Conservation (phyloP, 2,797 vertebrate species). For the Poecilia wingei region DNA sequence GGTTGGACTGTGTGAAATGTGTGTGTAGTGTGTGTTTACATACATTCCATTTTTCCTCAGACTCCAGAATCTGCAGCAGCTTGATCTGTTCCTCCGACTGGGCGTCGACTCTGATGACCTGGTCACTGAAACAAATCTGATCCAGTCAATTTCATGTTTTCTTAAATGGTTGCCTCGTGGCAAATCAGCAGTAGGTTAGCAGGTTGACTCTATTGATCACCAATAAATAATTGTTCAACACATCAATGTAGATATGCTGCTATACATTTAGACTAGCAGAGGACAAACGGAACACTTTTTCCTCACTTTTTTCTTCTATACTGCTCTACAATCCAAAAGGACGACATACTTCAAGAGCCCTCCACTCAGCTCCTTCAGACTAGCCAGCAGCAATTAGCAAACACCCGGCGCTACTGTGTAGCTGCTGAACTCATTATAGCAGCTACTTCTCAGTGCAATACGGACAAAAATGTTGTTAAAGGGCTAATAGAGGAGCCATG, state of each 20-base stretch:
- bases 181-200: too few relatives aligned
- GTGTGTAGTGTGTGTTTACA: slow-evolving; percentile 8
- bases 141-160: neutral
- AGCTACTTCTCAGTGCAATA: too few relatives aligned
- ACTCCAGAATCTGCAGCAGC: slow-evolving; percentile 71
- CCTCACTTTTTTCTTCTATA: too few relatives aligned
- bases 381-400: too few relatives aligned
- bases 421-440: too few relatives aligned
- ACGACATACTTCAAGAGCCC: neutral
- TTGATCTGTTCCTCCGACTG: slow-evolving; percentile 69
- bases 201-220: neutral
- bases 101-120: slow-evolving; percentile 75
- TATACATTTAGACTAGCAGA: too few relatives aligned
- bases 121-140: slow-evolving; percentile 62
- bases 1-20: neutral
- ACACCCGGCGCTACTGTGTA: too few relatives aligned
- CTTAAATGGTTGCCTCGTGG: too few relatives aligned
- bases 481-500: too few relatives aligned
- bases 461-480: too few relatives aligned
- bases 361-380: too few relatives aligned
- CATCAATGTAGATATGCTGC: neutral
- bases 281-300: too few relatives aligned
- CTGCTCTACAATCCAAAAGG: neutral
- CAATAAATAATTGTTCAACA: neutral
- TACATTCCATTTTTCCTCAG: slow-evolving; percentile 58